These are phyloP conservation scores for Cyphomyrus discorhynchus DNA, from an alignment of 2,113 vertebrate species.

Conservation along the genomic window DNA sequence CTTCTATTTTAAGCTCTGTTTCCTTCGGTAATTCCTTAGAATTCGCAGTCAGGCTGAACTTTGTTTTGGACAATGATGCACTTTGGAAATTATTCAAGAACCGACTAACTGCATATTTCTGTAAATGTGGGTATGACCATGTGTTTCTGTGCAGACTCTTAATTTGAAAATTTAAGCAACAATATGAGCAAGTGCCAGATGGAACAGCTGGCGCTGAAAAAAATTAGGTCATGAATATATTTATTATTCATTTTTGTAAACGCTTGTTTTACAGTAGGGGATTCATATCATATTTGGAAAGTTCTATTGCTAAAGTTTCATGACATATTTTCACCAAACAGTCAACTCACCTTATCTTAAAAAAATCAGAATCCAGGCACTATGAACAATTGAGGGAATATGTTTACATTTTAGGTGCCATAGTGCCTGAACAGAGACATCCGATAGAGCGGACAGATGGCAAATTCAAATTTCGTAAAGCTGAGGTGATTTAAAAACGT, in stretches of 20 bases:
- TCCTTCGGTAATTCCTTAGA: background rate
- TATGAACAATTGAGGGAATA: background rate
- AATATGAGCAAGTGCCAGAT: background rate
- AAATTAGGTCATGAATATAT: background rate
- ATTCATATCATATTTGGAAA: background rate
- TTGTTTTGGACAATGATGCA: background rate
- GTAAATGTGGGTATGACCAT: background rate
- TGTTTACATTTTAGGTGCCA: background rate
- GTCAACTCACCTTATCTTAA: background rate
- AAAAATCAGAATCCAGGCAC: background rate
- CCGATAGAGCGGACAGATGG: background rate
- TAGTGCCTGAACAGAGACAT: background rate
- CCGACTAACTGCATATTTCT: background rate
- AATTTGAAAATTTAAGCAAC: background rate
- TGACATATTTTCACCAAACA: background rate
- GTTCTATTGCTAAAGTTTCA: background rate
- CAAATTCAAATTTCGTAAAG: background rate
- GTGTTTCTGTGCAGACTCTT: constrained; percentile 1
- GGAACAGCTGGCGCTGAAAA: background rate
- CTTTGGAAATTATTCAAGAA: background rate
- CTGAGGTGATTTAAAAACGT: background rate
- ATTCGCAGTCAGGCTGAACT: background rate
- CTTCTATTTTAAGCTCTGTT: background rate
- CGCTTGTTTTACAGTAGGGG: background rate
- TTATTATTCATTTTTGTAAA: constrained; percentile 3